Conservation (phyloP, 2,888 invertebrate genomes). For the Ornithoptera alexandrae region DNA sequence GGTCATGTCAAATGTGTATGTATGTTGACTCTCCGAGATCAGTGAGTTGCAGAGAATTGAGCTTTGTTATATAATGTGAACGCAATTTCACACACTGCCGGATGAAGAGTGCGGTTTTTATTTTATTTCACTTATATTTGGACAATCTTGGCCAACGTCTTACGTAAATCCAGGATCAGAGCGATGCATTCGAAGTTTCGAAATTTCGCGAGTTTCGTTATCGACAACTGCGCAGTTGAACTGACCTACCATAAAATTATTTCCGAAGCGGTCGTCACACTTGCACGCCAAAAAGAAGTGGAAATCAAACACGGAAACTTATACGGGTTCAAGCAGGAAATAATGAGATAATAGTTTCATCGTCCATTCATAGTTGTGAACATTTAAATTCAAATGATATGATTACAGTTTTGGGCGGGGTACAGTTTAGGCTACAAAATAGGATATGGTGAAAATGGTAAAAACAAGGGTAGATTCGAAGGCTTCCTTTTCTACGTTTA, state of each 20-base stretch:
- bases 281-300: slow-evolving; percentile 12
- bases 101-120: slow-evolving; percentile 49
- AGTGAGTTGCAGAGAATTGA: slow-evolving; percentile 42
- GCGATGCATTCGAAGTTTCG: slow-evolving; percentile 59
- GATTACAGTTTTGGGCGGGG: too few relatives aligned
- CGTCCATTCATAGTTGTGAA: too few relatives aligned
- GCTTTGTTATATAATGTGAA: slow-evolving; percentile 54
- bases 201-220: slow-evolving; percentile 66
- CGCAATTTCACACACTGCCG: slow-evolving; percentile 56
- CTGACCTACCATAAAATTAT: slow-evolving; percentile 45
- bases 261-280: slow-evolving; percentile 9
- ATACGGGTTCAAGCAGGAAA: background rate
- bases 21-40: too few relatives aligned
- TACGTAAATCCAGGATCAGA: slow-evolving; percentile 73
- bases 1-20: too few relatives aligned
- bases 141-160: slow-evolving; percentile 66
- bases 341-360: too few relatives aligned
- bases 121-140: slow-evolving; percentile 63
- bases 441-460: too few relatives aligned
- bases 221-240: slow-evolving; percentile 54
- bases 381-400: too few relatives aligned
- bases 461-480: too few relatives aligned
- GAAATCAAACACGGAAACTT: slow-evolving; percentile 1
- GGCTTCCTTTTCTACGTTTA: too few relatives aligned
- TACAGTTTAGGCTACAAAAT: too few relatives aligned